Percentiles rank a stretch among this genome's conserved stretches.
phyloP scores from a whole-genome alignment of 2,888 invertebrate genomes.

The Ectemnius cavifrons region DNA sequence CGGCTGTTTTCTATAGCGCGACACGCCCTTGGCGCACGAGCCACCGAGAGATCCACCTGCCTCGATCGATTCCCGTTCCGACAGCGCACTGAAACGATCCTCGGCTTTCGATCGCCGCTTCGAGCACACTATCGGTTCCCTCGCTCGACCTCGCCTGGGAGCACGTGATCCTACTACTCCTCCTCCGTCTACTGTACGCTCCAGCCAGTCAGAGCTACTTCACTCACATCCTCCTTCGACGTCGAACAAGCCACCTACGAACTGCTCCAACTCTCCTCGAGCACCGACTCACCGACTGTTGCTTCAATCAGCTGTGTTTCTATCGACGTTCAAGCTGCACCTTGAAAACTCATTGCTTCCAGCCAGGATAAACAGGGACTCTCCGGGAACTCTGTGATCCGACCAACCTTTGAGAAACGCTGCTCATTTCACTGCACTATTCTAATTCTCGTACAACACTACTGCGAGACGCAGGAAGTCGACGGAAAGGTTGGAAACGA shows the following conservation, averaged over 20 bases:
- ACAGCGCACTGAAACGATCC: slow-evolving; percentile 39
- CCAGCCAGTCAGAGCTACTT: slow-evolving; percentile 34
- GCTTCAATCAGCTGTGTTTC: too few relatives aligned
- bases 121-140: slow-evolving; percentile 42
- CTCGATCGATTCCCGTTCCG: slow-evolving; percentile 52
- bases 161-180: slow-evolving; percentile 39
- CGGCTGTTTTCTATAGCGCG: slow-evolving; percentile 33
- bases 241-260: slow-evolving; percentile 3
- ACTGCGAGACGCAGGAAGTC: too few relatives aligned
- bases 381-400: too few relatives aligned
- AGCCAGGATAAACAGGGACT: too few relatives aligned
- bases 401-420: too few relatives aligned
- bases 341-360: too few relatives aligned
- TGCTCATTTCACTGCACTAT: too few relatives aligned
- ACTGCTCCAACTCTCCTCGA: not conserved
- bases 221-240: slow-evolving; percentile 27
- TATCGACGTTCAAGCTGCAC: too few relatives aligned
- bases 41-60: slow-evolving; percentile 52
- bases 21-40: slow-evolving; percentile 43
- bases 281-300: too few relatives aligned
- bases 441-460: too few relatives aligned
- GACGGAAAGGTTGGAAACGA: not conserved
- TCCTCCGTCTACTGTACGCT: slow-evolving; percentile 9
- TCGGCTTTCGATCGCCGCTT: slow-evolving; percentile 26
- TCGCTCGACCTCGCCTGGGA: slow-evolving; percentile 24